Base-by-base conservation (phyloP, 2,888 invertebrate genomes). In the Leptinotarsa haldemani region DNA sequence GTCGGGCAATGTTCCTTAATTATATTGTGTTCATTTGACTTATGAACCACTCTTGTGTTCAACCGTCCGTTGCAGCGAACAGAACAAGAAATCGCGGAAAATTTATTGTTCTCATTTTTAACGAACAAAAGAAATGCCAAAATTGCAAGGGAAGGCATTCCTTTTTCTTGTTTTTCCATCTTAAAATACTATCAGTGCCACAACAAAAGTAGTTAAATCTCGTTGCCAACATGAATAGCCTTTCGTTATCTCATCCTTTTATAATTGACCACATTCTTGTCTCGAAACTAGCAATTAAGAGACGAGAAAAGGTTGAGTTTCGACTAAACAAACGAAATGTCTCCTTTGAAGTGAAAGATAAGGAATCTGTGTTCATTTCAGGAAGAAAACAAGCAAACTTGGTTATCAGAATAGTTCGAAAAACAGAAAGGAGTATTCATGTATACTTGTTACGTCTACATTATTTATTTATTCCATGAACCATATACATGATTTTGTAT, bases 191-290 rank as follows among this genome's bases (percentile, higher is more conserved):
- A 74, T 72, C 69, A 61, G 61, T 69, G 58, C 56, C 65, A 50
- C 73, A 69, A 72, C 72, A 74, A 74, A 72, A 74, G 73, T 77
- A 69, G 72, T 68, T 70, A 70, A 76, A 74, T 76, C 67, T 70
- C 40, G 61, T 61, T 75, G 74, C 74, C 75, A 72, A 69, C 69
- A 73, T 70, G 71, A 77, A 78, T 69, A 50, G 74, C 73, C 76
- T 67, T 63, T 65, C 69, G 73, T 76, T 77, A 79, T 79, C 78
- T 78, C 65, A 58, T 74, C 67, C 73, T 76, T 69, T 77, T 75
- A 73, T 79, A 79, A 79, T 79, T 79, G 78, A 75, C 74, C 73
- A 74, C 77, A 79, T 79, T 79, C 79, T 73, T 78, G 77, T 73
- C 71, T 71, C 22, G 75, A 74, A 74, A 75, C 75, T 74, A 74